A percentile compares a stretch with the other conserved stretches of the same genome.
phyloP scores from a whole-genome alignment of 2,888 invertebrate species.

The Diadegma fenestrale region DNA sequence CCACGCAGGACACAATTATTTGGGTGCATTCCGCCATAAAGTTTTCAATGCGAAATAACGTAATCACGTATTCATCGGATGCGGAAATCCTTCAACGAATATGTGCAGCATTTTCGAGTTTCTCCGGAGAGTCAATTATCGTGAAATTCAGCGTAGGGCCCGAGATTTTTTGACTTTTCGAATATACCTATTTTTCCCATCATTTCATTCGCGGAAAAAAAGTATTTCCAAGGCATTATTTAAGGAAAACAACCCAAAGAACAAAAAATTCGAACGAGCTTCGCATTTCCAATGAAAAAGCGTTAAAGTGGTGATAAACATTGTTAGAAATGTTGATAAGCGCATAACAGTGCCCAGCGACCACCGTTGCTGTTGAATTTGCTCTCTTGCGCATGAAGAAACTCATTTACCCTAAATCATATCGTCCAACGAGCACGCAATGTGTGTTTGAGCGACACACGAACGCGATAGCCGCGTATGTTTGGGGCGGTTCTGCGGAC shows the following conservation, averaged over 20 bases:
- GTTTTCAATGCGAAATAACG: constrained; percentile 30
- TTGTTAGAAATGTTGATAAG: background rate
- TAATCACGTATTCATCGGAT: background rate
- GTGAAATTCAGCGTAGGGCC: background rate
- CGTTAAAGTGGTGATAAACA: background rate
- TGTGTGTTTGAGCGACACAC: background rate
- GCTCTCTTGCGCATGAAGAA: constrained; percentile 1
- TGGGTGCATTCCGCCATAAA: constrained; percentile 1
- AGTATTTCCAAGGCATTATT: background rate
- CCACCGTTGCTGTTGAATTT: background rate
- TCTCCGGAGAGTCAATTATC: background rate
- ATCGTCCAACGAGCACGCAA: background rate
- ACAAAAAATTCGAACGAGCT: background rate
- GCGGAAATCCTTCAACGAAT: constrained; percentile 1
- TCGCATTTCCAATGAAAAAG: background rate
- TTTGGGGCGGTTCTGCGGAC: background rate
- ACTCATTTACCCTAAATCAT: constrained; percentile 13
- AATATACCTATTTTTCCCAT: background rate
- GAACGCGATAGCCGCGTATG: background rate
- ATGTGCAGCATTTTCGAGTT: background rate
- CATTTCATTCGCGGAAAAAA: background rate
- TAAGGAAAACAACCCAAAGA: no score
- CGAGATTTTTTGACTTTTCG: background rate
- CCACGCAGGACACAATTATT: constrained; percentile 15
- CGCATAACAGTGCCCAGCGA: background rate